These are phyloP conservation scores for Pseudonaja textilis DNA, from an alignment of 2,113 vertebrate species.

Conservation along the genomic window DNA sequence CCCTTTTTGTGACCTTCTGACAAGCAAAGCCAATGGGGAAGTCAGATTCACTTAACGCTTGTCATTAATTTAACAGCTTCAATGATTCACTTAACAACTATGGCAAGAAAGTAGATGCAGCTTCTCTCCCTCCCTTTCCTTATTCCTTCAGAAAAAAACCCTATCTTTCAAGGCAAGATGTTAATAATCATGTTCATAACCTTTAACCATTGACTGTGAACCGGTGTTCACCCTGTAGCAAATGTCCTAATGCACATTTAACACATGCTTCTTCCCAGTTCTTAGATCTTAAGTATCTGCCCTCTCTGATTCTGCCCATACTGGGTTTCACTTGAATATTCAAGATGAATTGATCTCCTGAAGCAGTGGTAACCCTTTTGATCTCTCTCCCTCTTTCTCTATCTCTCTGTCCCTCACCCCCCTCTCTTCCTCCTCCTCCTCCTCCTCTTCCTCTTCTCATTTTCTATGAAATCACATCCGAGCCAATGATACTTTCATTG, in stretches of 20 bases:
- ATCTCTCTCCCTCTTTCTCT: neutral
- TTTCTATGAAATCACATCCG: neutral
- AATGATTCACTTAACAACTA: neutral
- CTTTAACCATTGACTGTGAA: neutral
- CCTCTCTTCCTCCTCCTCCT: neutral
- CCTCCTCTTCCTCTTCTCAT: neutral
- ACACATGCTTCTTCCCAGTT: neutral
- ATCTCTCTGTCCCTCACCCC: neutral
- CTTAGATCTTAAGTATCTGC: neutral
- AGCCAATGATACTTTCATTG: neutral
- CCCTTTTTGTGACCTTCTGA: no score
- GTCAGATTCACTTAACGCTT: neutral
- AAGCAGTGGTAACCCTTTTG: neutral
- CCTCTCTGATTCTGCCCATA: neutral
- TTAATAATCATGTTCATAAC: neutral
- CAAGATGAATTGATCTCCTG: conserved; percentile 1
- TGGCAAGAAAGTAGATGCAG: neutral
- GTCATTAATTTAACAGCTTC: neutral
- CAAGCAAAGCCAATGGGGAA: neutral
- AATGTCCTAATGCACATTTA: no score
- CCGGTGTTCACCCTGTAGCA: no score
- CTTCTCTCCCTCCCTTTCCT: neutral
- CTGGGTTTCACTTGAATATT: neutral
- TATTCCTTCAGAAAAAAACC: neutral
- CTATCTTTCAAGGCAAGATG: neutral